phyloP scores from a whole-genome alignment of 1,140 invertebrate species.

The Pissodes strobi region DNA sequence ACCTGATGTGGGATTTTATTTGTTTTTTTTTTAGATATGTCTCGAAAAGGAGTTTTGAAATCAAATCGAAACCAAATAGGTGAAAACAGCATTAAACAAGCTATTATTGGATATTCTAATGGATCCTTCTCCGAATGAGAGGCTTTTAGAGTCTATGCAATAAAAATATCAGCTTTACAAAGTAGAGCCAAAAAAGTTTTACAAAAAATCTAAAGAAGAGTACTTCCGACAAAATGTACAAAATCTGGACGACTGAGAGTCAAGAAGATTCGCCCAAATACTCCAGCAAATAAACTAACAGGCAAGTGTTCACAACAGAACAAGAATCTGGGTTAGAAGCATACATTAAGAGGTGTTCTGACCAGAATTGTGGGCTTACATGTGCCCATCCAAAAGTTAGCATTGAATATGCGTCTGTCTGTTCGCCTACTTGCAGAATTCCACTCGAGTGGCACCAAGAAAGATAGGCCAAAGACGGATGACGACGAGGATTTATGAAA shows the following conservation, averaged over 20 bases:
- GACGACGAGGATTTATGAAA: constrained; percentile 50
- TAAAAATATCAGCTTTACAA: background rate
- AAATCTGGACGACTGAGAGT: constrained; percentile 4
- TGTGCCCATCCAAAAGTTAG: constrained; percentile 36
- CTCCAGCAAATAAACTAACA: constrained; percentile 22
- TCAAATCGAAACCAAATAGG: background rate
- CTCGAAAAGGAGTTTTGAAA: background rate
- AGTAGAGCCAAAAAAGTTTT: constrained; percentile 3
- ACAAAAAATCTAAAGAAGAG: background rate
- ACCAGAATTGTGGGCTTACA: constrained; percentile 43
- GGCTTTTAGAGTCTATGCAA: background rate
- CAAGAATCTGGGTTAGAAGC: constrained; percentile 40
- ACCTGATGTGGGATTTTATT: too few relatives aligned
- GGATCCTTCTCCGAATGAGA: background rate
- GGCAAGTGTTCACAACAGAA: constrained; percentile 26
- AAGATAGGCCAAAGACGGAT: constrained; percentile 50
- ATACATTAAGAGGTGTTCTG: too few relatives aligned
- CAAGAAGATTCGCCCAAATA: constrained; percentile 6
- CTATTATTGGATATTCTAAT: background rate
- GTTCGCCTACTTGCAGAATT: constrained; percentile 37
- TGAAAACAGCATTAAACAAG: background rate
- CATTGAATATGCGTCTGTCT: constrained; percentile 42
- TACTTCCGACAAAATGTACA: background rate
- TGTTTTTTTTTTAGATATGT: background rate
- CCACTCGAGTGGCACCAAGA: constrained; percentile 48